Percentiles rank a stretch among this genome's conserved stretches.
phyloP scores from a whole-genome alignment of 2,797 vertebrate species.

The Parauchenoglanis ngamensis region DNA sequence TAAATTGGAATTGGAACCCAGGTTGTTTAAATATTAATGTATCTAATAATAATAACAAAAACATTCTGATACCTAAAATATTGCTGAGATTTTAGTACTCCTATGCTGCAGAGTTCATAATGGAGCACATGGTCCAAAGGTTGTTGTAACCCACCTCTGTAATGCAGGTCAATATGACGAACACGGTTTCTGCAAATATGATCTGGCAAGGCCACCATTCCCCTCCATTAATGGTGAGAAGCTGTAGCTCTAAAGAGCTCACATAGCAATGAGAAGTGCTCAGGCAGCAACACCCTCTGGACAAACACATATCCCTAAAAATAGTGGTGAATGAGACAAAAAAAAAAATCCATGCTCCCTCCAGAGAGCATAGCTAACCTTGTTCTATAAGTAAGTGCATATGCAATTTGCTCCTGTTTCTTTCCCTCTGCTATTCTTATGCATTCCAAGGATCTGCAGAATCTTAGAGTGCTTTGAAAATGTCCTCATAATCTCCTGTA shows the following conservation, averaged over 20 bases:
- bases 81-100: not conserved
- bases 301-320: slow-evolving; percentile 25
- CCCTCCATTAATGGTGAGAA: slow-evolving; percentile 28
- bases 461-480: not conserved
- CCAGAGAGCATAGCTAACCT: not conserved
- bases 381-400: not conserved
- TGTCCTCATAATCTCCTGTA: slow-evolving; percentile 15
- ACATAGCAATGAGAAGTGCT: not conserved
- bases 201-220: slow-evolving; percentile 16
- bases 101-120: not conserved
- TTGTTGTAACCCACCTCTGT: slow-evolving; percentile 27
- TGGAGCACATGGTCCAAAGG: not conserved
- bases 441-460: not conserved
- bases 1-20: not conserved
- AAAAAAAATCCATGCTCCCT: slow-evolving; percentile 12
- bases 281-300: slow-evolving; percentile 2
- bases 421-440: not conserved
- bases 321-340: not conserved
- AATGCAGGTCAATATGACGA: slow-evolving; percentile 22
- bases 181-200: slow-evolving; percentile 28
- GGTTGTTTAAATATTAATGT: not conserved
- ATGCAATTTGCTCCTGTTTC: not conserved
- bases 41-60: not conserved
- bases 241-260: not conserved
- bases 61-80: not conserved